phyloP scores from a whole-genome alignment of 1,140 invertebrate genomes.

The Apis mellifera region Amel_HAv3.1 CM009940.2:8192501-8193000 shows the following conservation, averaged over 20 bases:
- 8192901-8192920: conserved; percentile 56
- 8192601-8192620: conserved; percentile 82
- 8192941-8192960: conserved; percentile 51
- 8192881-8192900: conserved; percentile 83
- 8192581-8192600: conserved; percentile 87
- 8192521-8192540: conserved; percentile 86
- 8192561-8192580: conserved; percentile 92
- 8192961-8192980: conserved; percentile 81
- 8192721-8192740: conserved; percentile 5
- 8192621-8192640: conserved; percentile 57
- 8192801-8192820: conserved; percentile 90
- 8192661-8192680: conserved; percentile 74
- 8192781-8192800: conserved; percentile 84
- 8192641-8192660: conserved; percentile 63
- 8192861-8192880: conserved; percentile 81
- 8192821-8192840: conserved; percentile 85
- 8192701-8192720: conserved; percentile 12
- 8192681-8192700: neutral
- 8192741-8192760: conserved; percentile 88
- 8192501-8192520: conserved; percentile 86
- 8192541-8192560: conserved; percentile 90
- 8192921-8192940: conserved; percentile 32
- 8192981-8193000: conserved; percentile 85
- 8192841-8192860: conserved; percentile 81
- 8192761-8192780: conserved; percentile 89